A percentile compares a stretch with the other conserved stretches of the same genome.
phyloP scores from a whole-genome alignment of 2,797 vertebrate genomes.

The Coccyzus lansbergi region DNA sequence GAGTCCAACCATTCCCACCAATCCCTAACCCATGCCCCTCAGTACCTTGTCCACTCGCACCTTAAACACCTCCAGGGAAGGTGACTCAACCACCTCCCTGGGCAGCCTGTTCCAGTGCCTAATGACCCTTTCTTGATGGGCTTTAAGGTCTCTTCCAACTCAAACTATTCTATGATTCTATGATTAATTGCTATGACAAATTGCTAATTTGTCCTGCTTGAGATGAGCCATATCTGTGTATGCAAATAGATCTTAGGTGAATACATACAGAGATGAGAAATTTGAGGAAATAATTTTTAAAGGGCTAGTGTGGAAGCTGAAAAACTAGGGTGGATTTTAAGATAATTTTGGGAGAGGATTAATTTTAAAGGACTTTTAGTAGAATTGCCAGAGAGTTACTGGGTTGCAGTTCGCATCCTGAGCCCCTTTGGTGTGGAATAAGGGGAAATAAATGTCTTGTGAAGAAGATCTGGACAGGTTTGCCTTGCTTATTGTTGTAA shows the following conservation, averaged over 20 bases:
- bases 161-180: too few relatives aligned
- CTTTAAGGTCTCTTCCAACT: too few relatives aligned
- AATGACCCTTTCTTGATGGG: too few relatives aligned
- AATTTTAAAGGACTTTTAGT: neutral
- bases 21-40: too few relatives aligned
- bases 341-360: fast-evolving
- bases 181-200: neutral
- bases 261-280: fast-evolving
- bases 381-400: neutral
- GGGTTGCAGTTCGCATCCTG: neutral
- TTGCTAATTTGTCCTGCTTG: fast-evolving
- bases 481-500: fast-evolving
- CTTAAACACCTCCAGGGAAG: too few relatives aligned
- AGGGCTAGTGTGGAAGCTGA: neutral
- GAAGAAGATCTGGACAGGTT: neutral
- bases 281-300: fast-evolving
- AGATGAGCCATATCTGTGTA: neutral
- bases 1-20: too few relatives aligned
- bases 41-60: too few relatives aligned
- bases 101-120: too few relatives aligned
- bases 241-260: neutral
- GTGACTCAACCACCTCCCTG: too few relatives aligned
- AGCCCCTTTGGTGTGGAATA: fast-evolving
- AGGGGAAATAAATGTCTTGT: neutral
- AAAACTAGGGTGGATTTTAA: neutral